phyloP scores from a whole-genome alignment of 2,888 invertebrate species.

The Schrankia costaestrigalis region DNA sequence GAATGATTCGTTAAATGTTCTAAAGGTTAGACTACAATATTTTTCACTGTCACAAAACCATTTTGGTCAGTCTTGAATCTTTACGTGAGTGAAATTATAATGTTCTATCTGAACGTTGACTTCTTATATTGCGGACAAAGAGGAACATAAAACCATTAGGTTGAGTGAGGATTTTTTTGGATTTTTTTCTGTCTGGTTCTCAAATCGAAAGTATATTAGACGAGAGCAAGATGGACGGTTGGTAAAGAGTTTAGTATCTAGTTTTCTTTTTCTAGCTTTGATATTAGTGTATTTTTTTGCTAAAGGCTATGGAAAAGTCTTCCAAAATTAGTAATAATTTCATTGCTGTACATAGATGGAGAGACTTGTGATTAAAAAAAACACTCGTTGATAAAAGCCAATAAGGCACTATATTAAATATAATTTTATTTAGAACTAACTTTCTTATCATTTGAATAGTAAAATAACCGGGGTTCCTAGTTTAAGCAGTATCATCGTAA shows the following conservation, averaged over 20 bases:
- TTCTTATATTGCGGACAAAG: too few relatives aligned
- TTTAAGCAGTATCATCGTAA: conserved; percentile 6
- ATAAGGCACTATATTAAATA: background rate
- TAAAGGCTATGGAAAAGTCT: too few relatives aligned
- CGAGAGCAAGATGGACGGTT: too few relatives aligned
- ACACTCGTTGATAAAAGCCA: too few relatives aligned
- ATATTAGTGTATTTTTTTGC: too few relatives aligned
- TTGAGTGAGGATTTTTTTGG: background rate
- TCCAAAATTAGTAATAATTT: too few relatives aligned
- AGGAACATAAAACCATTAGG: background rate
- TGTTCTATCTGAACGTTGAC: conserved; percentile 11
- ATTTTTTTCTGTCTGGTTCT: background rate
- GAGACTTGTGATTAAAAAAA: too few relatives aligned
- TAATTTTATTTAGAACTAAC: background rate
- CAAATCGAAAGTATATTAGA: too few relatives aligned
- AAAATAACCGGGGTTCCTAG: conserved; percentile 3
- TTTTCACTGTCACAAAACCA: conserved; percentile 60
- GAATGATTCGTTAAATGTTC: conserved; percentile 56
- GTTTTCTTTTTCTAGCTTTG: background rate
- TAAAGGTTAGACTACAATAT: conserved; percentile 53
- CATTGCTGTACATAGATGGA: too few relatives aligned
- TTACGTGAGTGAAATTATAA: conserved; percentile 56
- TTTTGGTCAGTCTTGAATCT: conserved; percentile 47
- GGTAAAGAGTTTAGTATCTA: too few relatives aligned
- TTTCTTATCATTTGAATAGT: background rate